These are phyloP conservation scores for Zosterops japonicus DNA, from an alignment of 2,113 vertebrate species.

Conservation along the genomic window DNA sequence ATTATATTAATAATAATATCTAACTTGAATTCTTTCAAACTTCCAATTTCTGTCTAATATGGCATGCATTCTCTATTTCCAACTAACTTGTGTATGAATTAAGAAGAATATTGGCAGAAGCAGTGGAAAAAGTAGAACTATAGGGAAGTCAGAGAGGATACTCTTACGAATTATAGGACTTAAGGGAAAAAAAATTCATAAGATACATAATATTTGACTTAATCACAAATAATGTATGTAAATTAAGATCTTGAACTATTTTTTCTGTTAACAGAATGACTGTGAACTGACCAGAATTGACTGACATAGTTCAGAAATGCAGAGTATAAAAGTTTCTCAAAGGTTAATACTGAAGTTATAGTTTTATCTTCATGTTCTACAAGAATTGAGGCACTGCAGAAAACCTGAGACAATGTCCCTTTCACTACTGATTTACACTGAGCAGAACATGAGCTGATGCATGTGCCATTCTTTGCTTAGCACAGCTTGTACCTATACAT, in stretches of 20 bases:
- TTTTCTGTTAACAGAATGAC: neutral
- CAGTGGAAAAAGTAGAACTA: neutral
- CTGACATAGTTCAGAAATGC: neutral
- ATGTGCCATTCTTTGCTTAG: neutral
- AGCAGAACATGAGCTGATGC: neutral
- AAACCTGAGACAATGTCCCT: neutral
- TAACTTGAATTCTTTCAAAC: neutral
- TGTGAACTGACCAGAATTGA: neutral
- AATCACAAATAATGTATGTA: neutral
- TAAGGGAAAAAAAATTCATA: neutral
- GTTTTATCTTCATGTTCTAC: neutral
- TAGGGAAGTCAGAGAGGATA: neutral
- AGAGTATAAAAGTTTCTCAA: neutral
- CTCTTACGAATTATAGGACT: neutral
- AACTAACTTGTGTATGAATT: neutral
- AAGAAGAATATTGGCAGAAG: neutral
- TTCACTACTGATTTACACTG: neutral
- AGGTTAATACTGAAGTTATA: neutral
- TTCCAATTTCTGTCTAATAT: neutral
- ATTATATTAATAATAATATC: neutral
- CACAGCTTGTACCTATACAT: constrained; percentile 37
- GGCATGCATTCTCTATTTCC: neutral
- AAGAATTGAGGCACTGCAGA: neutral
- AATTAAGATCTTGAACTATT: neutral
- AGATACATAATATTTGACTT: neutral